phyloP scores from a whole-genome alignment of 1,140 invertebrate genomes.

The Drosophila lowei region DNA sequence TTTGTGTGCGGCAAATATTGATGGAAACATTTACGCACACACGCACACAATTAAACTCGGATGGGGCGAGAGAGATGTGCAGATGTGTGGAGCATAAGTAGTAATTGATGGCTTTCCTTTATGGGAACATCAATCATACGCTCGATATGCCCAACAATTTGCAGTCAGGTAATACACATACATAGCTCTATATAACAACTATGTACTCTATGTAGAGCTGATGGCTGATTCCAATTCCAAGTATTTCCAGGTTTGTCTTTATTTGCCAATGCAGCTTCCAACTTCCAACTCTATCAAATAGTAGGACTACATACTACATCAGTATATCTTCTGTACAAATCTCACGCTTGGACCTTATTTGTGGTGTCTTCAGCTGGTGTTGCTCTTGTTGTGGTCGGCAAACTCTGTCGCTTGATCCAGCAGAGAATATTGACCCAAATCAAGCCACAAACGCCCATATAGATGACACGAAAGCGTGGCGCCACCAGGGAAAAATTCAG shows the following conservation, averaged over 20 bases:
- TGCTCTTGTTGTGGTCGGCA: slow-evolving; percentile 17
- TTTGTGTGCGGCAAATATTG: slow-evolving; percentile 72
- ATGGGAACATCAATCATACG: slow-evolving; percentile 78
- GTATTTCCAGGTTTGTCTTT: slow-evolving; percentile 42
- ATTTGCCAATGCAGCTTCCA: slow-evolving; percentile 54
- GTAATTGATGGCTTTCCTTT: slow-evolving; percentile 79
- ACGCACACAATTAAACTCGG: slow-evolving; percentile 73
- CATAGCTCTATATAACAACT: slow-evolving; percentile 11
- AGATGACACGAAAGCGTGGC: slow-evolving; percentile 87
- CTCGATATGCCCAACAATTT: slow-evolving; percentile 51
- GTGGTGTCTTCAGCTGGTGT: slow-evolving; percentile 11
- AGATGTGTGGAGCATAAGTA: slow-evolving; percentile 65
- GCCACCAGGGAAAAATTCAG: slow-evolving; percentile 89
- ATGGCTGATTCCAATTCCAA: not conserved
- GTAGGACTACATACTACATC: slow-evolving; percentile 25
- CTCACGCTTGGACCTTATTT: slow-evolving; percentile 31
- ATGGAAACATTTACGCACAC: slow-evolving; percentile 79
- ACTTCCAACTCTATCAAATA: slow-evolving; percentile 49
- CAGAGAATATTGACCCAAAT: slow-evolving; percentile 91
- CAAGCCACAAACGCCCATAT: slow-evolving; percentile 88
- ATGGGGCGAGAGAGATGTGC: slow-evolving; percentile 26
- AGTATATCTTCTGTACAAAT: slow-evolving; percentile 21
- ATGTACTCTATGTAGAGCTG: not conserved
- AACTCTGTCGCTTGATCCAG: slow-evolving; percentile 87
- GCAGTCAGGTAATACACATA: slow-evolving; percentile 65